Base-by-base conservation (phyloP, 2,888 invertebrate species). In the Atethmia centrago region DNA sequence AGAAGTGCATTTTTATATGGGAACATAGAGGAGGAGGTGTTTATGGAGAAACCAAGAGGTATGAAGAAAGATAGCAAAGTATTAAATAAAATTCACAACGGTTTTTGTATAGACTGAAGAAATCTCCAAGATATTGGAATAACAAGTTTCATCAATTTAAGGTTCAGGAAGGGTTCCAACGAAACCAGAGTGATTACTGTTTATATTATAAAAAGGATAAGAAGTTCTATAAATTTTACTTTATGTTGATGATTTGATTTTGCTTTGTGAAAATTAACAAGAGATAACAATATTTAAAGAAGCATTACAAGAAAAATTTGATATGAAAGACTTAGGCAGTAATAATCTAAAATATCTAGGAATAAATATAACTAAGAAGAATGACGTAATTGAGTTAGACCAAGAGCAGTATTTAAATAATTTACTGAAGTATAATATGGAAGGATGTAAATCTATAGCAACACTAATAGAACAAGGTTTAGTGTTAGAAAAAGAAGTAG, bases 401-500 rank as follows among this genome's bases (percentile, higher is more conserved):
- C 62, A 62, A 62, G 62, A 62, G 45, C 28, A 62, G 45, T 62
- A 47, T 47, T 62, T 62, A 5, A 45, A 16, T 1, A 0, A 9
- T 45, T 62, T 62, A 19, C 28, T 62, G 61, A 42, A 47, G 45
- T 47, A 62, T 28, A 28, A 47, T 19, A 62, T 62, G 62, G 45
- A 62, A 47, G 62, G 62, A 62, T 47, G 62, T 28, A 62, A 62
- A 62, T 10, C 61, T 45, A 62, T 62, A 62, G 45, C 42, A 62
- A 62, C 61, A 45, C 61, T 10, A 45, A 45, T 45, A 62, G 61
- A 62, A 45, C 61, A 62, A 62, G 61, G 61, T 62, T 28, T 45
- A 42, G 45, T 62, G 8, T 45, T 62, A 14, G 61, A 45, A 62
- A 45, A 62, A 62, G 45, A 25, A 45, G 45, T 45, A 25, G 3